A percentile compares a stretch with the other conserved stretches of the same genome.
phyloP scores from a whole-genome alignment of 2,797 vertebrate species.

The Champsocephalus esox region DNA sequence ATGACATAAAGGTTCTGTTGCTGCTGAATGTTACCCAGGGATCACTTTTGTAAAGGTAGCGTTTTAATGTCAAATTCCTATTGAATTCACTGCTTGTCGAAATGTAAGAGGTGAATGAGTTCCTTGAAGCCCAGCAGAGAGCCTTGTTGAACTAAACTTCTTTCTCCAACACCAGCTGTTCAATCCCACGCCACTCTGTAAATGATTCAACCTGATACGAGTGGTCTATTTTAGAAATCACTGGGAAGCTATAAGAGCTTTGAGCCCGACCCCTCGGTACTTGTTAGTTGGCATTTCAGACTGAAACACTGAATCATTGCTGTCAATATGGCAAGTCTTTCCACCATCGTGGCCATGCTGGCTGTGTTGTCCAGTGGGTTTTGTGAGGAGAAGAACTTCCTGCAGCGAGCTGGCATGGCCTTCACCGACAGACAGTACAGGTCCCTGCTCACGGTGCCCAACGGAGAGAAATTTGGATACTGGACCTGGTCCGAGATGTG shows the following conservation, averaged over 20 bases:
- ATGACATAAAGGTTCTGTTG: neutral
- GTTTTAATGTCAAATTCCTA: neutral
- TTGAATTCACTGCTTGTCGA: neutral
- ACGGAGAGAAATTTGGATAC: constrained; percentile 76
- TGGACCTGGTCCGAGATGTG: constrained; percentile 83
- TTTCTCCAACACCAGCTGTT: constrained; percentile 62
- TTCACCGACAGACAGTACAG: constrained; percentile 64
- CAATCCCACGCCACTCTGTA: constrained; percentile 64
- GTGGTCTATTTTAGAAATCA: constrained; percentile 2
- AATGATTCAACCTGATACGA: constrained; percentile 73
- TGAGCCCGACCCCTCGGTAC: neutral
- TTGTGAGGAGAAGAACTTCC: constrained; percentile 50
- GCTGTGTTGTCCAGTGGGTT: constrained; percentile 49
- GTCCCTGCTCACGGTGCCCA: constrained; percentile 58
- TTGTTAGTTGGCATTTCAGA: constrained; percentile 32
- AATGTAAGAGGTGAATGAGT: neutral
- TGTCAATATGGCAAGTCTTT: constrained; percentile 61
- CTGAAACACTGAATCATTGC: constrained; percentile 22
- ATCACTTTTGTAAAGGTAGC: neutral
- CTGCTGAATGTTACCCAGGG: constrained; percentile 9
- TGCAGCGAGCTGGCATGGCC: constrained; percentile 62
- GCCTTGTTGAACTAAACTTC: neutral
- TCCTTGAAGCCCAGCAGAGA: neutral
- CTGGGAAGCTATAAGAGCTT: constrained; percentile 57
- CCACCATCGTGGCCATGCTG: constrained; percentile 42